Base-by-base conservation (phyloP, 2,113 vertebrate species). In the Accipiter cooperii region DNA sequence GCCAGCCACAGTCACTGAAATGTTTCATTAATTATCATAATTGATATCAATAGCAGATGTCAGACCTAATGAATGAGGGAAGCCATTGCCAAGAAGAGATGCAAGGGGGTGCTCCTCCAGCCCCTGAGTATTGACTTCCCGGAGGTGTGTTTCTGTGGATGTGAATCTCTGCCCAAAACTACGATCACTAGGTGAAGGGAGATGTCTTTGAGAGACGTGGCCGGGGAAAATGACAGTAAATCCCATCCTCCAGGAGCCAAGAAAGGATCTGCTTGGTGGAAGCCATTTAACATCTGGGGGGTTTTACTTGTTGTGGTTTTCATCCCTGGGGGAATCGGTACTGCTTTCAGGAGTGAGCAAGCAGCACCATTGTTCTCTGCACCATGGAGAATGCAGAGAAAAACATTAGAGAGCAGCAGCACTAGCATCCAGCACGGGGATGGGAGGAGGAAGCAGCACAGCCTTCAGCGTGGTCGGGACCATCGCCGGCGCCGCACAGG, bases 1-100 rank as follows among this genome's bases (percentile, higher is more conserved):
- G 7, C 49, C 91, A 66, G 77, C 70, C 57, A 51, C 15, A 20
- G 80, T 49, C 77, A 47, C 51, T 0, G 49, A 26, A 77, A 78
- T 19, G 69, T 46, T 73, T 71, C 83, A 57, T 77, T 85, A 55
- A 77, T 93, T 58, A 87, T 17, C 57, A 38, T 63, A 84, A 84
- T 10, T 63, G 60, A 6, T 80, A 38, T 82, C 87, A 80, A 42
- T 52, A 83, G 79, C 76, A 95, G 91, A 52, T 91, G 91, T 66
- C 91, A 87, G 73, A 34, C 47, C 54, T 87, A 40, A 90, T 29
- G 85, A 91, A 86, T 22, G 88, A 85, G 77, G 57, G 63, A 42
- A 84, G 36, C 15, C 75, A 22, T 6, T 12, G 13, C 31, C 65
- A 74, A 51, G 13, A 82, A 63, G 36, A 70, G 64, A 28, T 46